Evolutionary conservation across 1,140 invertebrate species (phyloP).

Genomic region (Papilio glaucus): DNA sequence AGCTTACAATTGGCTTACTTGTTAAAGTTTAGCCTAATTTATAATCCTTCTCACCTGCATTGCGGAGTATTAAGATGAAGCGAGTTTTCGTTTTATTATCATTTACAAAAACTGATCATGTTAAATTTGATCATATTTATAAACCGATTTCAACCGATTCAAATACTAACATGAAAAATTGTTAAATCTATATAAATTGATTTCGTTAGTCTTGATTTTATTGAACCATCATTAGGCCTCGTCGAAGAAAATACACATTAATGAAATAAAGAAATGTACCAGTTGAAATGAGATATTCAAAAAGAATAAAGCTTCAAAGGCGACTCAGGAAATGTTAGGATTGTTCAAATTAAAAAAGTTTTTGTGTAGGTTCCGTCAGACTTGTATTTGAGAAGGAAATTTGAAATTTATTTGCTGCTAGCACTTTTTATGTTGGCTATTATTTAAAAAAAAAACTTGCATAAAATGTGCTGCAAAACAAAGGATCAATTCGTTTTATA

Average conservation of each 20-base stretch:
- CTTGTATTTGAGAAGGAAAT: conserved; percentile 1
- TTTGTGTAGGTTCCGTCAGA: not conserved
- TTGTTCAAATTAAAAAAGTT: conserved; percentile 20
- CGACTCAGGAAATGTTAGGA: conserved; percentile 1
- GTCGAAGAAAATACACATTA: not conserved
- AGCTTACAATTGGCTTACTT: not conserved
- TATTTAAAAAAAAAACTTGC: too few species aligned
- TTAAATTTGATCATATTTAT: too few species aligned
- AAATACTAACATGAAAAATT: too few species aligned
- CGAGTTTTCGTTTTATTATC: not conserved
- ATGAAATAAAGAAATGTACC: not conserved
- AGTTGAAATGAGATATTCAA: not conserved
- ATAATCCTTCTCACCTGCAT: conserved; percentile 13
- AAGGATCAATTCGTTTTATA: not conserved
- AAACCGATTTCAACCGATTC: too few species aligned
- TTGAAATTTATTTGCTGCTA: not conserved
- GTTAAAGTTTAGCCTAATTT: not conserved
- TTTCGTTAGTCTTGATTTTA: too few species aligned
- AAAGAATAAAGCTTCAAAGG: not conserved
- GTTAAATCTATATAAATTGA: too few species aligned
- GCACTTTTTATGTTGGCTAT: not conserved
- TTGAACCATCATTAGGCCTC: not conserved
- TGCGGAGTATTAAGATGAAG: not conserved
- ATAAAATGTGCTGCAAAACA: not conserved
- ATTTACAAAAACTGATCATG: not conserved